Conservation (phyloP, 2,113 vertebrate species). For the Otis tarda region DNA sequence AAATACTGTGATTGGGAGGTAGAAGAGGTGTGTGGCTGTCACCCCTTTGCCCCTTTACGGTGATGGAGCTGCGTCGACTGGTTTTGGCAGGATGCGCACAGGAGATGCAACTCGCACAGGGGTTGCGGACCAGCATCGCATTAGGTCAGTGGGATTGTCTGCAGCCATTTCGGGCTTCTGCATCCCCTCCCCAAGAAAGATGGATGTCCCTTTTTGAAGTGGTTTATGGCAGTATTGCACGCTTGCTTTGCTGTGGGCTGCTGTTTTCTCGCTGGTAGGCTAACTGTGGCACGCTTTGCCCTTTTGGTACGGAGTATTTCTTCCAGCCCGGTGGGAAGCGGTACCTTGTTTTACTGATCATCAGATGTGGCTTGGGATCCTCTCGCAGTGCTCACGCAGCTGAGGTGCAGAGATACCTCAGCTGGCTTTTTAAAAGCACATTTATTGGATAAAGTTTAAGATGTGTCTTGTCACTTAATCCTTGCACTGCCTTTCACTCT, state of each 20-base stretch:
- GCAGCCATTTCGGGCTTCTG: background rate
- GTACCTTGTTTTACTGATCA: background rate
- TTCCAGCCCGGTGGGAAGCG: background rate
- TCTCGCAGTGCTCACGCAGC: background rate
- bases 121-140: fast-evolving
- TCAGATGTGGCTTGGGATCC: background rate
- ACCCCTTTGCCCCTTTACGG: too few relatives aligned
- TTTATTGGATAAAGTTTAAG: background rate
- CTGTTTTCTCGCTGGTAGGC: background rate
- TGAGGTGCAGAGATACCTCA: background rate
- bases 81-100: fast-evolving
- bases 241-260: background rate
- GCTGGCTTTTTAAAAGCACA: background rate
- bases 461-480: background rate
- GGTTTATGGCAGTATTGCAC: background rate
- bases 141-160: background rate
- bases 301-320: background rate
- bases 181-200: background rate
- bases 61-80: fast-evolving
- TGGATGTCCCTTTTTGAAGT: background rate
- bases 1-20: background rate
- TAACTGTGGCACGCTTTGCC: background rate
- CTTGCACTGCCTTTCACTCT: background rate
- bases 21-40: background rate
- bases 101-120: background rate